Evolutionary conservation across 2,113 vertebrate species (phyloP), one percentile per base, ranked within the genome.

Genomic region (Scophthalmus maximus): DNA sequence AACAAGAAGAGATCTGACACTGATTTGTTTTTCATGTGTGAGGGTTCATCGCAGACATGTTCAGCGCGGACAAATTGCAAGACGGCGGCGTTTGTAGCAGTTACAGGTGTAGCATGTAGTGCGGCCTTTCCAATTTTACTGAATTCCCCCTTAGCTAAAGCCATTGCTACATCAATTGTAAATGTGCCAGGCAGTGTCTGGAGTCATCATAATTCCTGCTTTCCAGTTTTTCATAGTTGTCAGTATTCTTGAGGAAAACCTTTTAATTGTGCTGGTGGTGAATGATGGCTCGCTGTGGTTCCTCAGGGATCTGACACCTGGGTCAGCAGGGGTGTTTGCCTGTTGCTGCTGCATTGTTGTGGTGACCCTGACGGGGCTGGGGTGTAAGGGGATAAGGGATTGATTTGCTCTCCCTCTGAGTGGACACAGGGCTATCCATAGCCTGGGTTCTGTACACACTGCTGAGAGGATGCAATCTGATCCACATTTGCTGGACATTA

Each of bases 381-480:
- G 15, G 70, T 91, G 91, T 90, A 93, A 92, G 79, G 76, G 88
- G 90, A 93, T 92, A 90, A 91, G 90, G 87, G 87, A 87, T 85
- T 81, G 85, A 83, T 78, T 83, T 74, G 81, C 86, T 87, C 88
- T 91, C 87, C 85, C 91, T 92, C 86, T 82, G 87, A 91, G 91
- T 92, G 87, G 88, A 92, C 83, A 73, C 72, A 51, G 42, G 73
- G 82, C 78, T 87, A 86, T 88, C 86, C 90, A 91, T 89, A 76
- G 78, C 89, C 82, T 49, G 52, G 62, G 46, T 67, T 76, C 70
- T 71, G 64, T 55, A 36, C 84, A 65, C 55, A 59, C 87, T 82
- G 91, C 85, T 83, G 89, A 91, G 84, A 91, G 93, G 79, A 84
- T 87, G 92, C 88, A 92, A 94, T 88, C 82, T 71, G 87, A 93